Conservation (phyloP, 2,113 vertebrate species). For the Hippoglossus stenolepis region DNA sequence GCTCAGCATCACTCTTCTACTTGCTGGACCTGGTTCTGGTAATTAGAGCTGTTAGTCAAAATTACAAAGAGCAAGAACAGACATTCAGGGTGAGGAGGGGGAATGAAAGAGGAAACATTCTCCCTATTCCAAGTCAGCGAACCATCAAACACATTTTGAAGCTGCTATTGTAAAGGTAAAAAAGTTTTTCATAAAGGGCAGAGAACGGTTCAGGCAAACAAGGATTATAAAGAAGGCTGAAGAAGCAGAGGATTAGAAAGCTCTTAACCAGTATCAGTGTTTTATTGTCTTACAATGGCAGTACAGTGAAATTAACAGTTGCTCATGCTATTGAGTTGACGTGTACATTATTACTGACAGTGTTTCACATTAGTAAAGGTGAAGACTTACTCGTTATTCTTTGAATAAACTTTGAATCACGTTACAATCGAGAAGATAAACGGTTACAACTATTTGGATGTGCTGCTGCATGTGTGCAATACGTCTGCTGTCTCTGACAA, state of each 20-base stretch:
- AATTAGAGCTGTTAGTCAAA: too few relatives aligned
- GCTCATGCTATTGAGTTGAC: conserved; percentile 69
- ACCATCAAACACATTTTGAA: too few relatives aligned
- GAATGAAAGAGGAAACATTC: too few relatives aligned
- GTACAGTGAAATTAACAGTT: conserved; percentile 70
- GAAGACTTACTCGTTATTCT: conserved; percentile 42
- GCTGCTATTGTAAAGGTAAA: too few relatives aligned
- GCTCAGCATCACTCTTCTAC: too few relatives aligned
- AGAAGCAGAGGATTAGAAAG: conserved; percentile 3
- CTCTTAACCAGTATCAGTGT: conserved; percentile 41
- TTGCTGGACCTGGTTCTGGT: too few relatives aligned
- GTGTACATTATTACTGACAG: conserved; percentile 65
- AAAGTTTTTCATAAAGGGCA: too few relatives aligned
- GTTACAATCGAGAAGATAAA: conserved; percentile 47
- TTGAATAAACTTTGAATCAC: conserved; percentile 38
- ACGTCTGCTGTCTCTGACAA: conserved; percentile 66
- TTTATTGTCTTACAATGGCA: conserved; percentile 78
- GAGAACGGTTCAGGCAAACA: too few relatives aligned
- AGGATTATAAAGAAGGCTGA: too few relatives aligned
- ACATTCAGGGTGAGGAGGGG: too few relatives aligned
- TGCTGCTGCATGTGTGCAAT: conserved; percentile 55
- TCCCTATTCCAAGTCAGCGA: too few relatives aligned
- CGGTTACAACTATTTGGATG: conserved; percentile 37
- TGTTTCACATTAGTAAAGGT: conserved; percentile 66
- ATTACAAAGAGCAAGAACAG: too few relatives aligned